phyloP scores from a whole-genome alignment of 92 coral and sea anemone genomes.

The Epizoanthus ramosus region DNA sequence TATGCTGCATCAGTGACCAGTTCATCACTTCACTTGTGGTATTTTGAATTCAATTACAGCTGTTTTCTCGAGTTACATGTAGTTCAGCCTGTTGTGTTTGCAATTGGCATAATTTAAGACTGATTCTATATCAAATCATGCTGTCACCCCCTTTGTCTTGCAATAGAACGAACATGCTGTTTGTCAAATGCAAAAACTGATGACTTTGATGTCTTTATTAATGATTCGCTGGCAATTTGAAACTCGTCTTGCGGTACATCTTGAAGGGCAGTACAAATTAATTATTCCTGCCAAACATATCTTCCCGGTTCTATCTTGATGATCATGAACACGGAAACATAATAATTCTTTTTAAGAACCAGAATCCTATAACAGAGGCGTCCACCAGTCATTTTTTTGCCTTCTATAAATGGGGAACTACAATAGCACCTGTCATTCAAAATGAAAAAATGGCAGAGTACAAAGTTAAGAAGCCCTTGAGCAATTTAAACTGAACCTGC shows the following conservation, averaged over 20 bases:
- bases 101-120: no score
- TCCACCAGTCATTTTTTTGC: background rate
- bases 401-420: background rate
- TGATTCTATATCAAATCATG: no score
- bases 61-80: no score
- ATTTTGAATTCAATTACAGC: no score
- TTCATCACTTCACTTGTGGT: no score
- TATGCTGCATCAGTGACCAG: no score
- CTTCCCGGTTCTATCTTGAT: background rate
- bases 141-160: no score
- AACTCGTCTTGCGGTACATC: slow-evolving; percentile 9
- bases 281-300: background rate
- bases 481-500: slow-evolving; percentile 16
- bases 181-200: no score
- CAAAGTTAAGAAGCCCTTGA: background rate
- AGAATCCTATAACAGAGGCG: background rate
- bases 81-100: no score
- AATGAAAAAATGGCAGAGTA: background rate
- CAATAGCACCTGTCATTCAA: background rate
- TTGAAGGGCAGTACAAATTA: background rate
- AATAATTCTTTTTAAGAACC: background rate
- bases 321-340: background rate
- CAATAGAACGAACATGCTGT: no score
- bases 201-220: no score
- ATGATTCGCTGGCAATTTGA: background rate